Conservation (phyloP, 1,140 invertebrate species). For the Leucophenga varia region DNA sequence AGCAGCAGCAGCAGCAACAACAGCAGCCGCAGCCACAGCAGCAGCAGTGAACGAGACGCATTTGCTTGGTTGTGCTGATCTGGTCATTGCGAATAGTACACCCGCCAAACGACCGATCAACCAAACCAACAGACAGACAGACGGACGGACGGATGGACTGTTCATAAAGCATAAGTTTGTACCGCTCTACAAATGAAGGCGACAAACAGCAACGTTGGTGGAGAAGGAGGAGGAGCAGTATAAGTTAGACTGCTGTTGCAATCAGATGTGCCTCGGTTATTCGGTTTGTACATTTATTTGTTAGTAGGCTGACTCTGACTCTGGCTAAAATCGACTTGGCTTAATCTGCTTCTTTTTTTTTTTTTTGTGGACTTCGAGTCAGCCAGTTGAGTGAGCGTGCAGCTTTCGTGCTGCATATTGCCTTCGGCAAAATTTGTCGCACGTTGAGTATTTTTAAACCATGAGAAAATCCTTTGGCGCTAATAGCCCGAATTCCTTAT, state of each 20-base stretch:
- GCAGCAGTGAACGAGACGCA: not conserved
- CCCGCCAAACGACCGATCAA: not conserved
- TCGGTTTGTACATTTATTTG: slow-evolving; percentile 7
- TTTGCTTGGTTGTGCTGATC: slow-evolving; percentile 12
- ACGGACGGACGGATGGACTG: no score
- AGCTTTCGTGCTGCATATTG: slow-evolving; percentile 50
- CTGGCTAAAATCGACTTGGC: slow-evolving; percentile 23
- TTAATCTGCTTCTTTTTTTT: slow-evolving; percentile 3
- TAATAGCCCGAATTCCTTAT: slow-evolving; percentile 55
- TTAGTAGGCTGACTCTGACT: slow-evolving; percentile 7
- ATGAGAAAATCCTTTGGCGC: slow-evolving; percentile 56
- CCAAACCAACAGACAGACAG: not conserved
- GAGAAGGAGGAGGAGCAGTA: slow-evolving; percentile 2
- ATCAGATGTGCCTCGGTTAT: slow-evolving; percentile 44
- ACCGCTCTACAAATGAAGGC: no score
- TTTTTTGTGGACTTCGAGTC: no score
- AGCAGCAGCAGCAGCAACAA: no score
- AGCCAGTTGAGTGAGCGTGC: slow-evolving; percentile 33
- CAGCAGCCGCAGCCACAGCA: not conserved
- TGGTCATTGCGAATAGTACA: slow-evolving; percentile 15
- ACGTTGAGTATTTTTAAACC: slow-evolving; percentile 56
- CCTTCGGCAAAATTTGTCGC: slow-evolving; percentile 53
- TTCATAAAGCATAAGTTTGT: no score
- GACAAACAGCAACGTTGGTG: not conserved
- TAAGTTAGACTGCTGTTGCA: slow-evolving; percentile 17